Conservation (phyloP, 2,888 invertebrate genomes). For the Adela reaumurella region DNA sequence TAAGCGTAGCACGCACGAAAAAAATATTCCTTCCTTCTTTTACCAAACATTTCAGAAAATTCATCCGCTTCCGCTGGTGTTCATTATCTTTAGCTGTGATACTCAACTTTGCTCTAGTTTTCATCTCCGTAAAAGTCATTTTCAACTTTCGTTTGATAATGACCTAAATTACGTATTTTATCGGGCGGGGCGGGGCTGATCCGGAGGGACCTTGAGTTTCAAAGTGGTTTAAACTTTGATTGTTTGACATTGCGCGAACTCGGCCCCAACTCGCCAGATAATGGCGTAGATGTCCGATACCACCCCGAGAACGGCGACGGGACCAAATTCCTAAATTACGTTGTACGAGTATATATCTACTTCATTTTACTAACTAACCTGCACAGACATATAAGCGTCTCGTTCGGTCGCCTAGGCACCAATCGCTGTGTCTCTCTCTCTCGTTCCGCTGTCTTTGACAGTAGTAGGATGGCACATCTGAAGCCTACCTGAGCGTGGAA, state of each 20-base stretch:
- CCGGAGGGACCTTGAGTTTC: background rate
- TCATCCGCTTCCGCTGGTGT: background rate
- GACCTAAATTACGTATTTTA: background rate
- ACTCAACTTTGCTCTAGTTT: background rate
- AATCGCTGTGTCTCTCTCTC: too few species aligned
- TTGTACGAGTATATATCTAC: too few species aligned
- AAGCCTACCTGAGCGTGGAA: too few species aligned
- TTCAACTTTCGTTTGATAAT: background rate
- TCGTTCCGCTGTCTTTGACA: too few species aligned
- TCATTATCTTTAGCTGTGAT: too few species aligned
- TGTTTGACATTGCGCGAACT: background rate
- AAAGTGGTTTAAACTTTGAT: background rate
- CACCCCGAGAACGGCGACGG: too few species aligned
- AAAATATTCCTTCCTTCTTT: background rate
- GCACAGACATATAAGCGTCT: too few species aligned
- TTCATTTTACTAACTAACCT: too few species aligned
- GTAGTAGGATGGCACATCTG: too few species aligned
- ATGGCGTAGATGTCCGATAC: background rate
- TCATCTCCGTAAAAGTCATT: background rate
- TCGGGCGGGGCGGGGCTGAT: background rate
- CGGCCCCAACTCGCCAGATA: background rate
- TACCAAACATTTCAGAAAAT: background rate
- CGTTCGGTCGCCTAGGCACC: too few species aligned
- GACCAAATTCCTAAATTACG: background rate
- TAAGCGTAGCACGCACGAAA: too few species aligned